Base-by-base conservation (phyloP, 1,140 invertebrate genomes). In the Pemphigus obesinymphae region DNA sequence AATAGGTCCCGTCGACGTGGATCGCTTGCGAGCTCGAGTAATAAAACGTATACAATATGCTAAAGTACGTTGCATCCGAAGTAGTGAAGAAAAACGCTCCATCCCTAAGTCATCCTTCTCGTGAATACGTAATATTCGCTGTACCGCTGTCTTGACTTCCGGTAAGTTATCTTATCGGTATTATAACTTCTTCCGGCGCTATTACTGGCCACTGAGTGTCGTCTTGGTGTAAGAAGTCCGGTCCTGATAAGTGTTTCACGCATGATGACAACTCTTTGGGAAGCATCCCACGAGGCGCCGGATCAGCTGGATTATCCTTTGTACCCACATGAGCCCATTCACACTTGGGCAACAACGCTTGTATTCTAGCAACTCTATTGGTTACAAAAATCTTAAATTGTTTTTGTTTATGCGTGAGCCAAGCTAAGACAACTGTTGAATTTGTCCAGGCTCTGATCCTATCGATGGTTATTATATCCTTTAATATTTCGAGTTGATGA, bases 341-440 rank as follows among this genome's bases (percentile, higher is more conserved):
- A n/a, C n/a, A n/a, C n/a, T n/a, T n/a, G n/a, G n/a, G n/a, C n/a
- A n/a, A n/a, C n/a, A n/a, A n/a, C n/a, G n/a, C 37, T 0, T 66
- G 48, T 31, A 83, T 83, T 53, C 76, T 73, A 6, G n/a, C 53
- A 1, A 82, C 80, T 0, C 78, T 26, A 55, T 83, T 70, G 20
- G 83, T 81, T 8, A 76, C 83, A 11, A 82, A 83, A 23, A 82
- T 31, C 34, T 82, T 37, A 5, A 48, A 82, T 55, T 75, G 53
- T 15, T 53, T 31, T 23, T 84, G 72, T n/a, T 58, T 26, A 13
- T 45, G 48, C 2, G 45, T 58, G 13, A 85, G 80, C 84, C 84
- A 85, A 15, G 75, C 53, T 20, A 82, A n/a, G 4, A 83, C 84
- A 17, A 84, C 45, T 26, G 70, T 84, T 17, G 82, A 84, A 31